Evolutionary conservation across 2,888 invertebrate genomes (phyloP).

Genomic region (Agrilus biguttatus): DNA sequence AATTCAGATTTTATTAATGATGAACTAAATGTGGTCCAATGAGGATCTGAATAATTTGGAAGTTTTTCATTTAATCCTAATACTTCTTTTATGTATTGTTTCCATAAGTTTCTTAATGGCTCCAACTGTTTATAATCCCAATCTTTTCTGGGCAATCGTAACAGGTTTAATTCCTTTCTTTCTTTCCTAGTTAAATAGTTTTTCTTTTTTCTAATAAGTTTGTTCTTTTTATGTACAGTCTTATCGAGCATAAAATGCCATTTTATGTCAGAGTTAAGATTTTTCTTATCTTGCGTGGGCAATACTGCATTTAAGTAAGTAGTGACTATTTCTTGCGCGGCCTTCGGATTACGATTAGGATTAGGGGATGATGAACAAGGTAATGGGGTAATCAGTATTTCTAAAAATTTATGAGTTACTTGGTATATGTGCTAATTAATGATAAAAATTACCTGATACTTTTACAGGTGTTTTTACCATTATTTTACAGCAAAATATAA

Average conservation of each 20-base stretch:
- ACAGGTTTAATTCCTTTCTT: constrained; percentile 45
- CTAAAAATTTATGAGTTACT: too few relatives aligned
- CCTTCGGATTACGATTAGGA: too few relatives aligned
- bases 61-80: constrained; percentile 35
- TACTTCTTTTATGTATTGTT: constrained; percentile 51
- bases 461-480: too few relatives aligned
- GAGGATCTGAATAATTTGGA: constrained; percentile 16
- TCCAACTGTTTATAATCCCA: constrained; percentile 49
- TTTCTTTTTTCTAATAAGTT: constrained; percentile 27
- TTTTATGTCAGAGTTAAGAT: constrained; percentile 23
- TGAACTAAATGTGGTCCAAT: constrained; percentile 42
- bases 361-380: too few relatives aligned
- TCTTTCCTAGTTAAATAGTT: constrained; percentile 42
- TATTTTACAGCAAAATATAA: too few relatives aligned
- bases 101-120: constrained; percentile 54
- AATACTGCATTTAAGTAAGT: constrained; percentile 18
- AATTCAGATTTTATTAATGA: constrained; percentile 49
- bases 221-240: constrained; percentile 25
- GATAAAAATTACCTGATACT: too few relatives aligned
- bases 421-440: too few relatives aligned
- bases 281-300: constrained; percentile 20
- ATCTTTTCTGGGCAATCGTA: constrained; percentile 42
- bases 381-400: too few relatives aligned
- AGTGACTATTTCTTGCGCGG: too few relatives aligned
- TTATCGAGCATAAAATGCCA: constrained; percentile 31